phyloP scores from a whole-genome alignment of 2,113 vertebrate species.

The Nannobrachium achirus region DNA sequence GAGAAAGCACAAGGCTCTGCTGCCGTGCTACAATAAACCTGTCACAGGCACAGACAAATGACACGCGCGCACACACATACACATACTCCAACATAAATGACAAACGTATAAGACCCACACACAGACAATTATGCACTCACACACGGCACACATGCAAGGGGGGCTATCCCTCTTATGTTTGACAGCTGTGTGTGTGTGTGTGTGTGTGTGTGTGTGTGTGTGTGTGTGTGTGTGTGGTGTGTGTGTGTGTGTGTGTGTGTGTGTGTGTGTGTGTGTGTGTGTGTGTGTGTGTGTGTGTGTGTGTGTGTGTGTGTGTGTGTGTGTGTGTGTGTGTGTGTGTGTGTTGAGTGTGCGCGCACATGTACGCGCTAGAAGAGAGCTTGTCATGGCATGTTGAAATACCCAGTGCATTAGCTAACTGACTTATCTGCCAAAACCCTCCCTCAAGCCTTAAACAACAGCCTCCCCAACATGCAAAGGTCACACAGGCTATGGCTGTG shows the following conservation, averaged over 20 bases:
- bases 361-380: slow-evolving; percentile 33
- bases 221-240: not conserved
- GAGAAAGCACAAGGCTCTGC: slow-evolving; percentile 65
- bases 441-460: slow-evolving; percentile 55
- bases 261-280: slow-evolving; percentile 16
- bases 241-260: slow-evolving; percentile 17
- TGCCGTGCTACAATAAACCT: slow-evolving; percentile 74
- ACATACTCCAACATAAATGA: slow-evolving; percentile 48
- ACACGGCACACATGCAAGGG: no score
- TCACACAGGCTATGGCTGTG: slow-evolving; percentile 49
- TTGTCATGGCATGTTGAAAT: slow-evolving; percentile 70
- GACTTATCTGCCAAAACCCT: slow-evolving; percentile 48
- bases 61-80: slow-evolving; percentile 15
- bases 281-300: not conserved
- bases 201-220: slow-evolving; percentile 15
- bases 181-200: slow-evolving; percentile 19
- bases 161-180: slow-evolving; percentile 27
- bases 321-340: slow-evolving; percentile 1
- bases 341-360: not conserved
- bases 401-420: slow-evolving; percentile 70
- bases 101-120: slow-evolving; percentile 38
- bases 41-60: slow-evolving; percentile 71
- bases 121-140: no score
- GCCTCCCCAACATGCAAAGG: slow-evolving; percentile 54
- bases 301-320: slow-evolving; percentile 28